These are phyloP conservation scores for Ceratina calcarata DNA, from an alignment of 1,140 invertebrate genomes.

Conservation along the genomic window DNA sequence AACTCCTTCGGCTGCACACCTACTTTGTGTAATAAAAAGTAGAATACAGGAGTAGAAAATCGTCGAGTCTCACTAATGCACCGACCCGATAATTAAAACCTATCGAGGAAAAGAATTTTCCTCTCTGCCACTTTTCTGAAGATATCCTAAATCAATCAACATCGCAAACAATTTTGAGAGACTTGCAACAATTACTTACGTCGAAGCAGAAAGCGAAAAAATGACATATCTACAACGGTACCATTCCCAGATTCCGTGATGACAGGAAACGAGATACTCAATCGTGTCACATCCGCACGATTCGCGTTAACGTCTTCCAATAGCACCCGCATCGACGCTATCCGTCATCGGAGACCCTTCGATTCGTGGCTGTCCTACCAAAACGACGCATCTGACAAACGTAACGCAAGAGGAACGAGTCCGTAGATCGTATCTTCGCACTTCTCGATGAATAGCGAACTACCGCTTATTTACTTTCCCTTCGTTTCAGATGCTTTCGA, in stretches of 20 bases:
- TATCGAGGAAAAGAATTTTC: too few relatives aligned
- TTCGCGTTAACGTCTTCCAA: conserved; percentile 45
- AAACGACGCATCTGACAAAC: conserved; percentile 32
- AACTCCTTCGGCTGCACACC: conserved; percentile 52
- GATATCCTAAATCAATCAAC: not conserved
- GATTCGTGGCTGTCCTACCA: conserved; percentile 26
- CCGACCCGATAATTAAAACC: conserved; percentile 26
- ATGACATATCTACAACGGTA: not conserved
- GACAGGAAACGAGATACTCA: conserved; percentile 35
- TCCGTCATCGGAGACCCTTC: conserved; percentile 63
- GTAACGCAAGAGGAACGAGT: conserved; percentile 13
- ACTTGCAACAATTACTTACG: too few relatives aligned
- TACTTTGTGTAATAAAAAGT: conserved; percentile 51
- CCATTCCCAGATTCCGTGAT: conserved; percentile 6
- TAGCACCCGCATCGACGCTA: conserved; percentile 65
- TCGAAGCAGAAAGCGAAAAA: too few relatives aligned
- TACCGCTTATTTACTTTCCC: not conserved
- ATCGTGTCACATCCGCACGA: conserved; percentile 32
- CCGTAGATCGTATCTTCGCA: conserved; percentile 50
- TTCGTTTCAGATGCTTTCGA: not conserved
- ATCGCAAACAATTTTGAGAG: too few relatives aligned
- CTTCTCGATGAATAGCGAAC: conserved; percentile 1
- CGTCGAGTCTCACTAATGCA: conserved; percentile 19
- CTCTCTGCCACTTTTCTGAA: not conserved
- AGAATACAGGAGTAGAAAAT: conserved; percentile 32